Conservation (phyloP, 2,113 vertebrate genomes). For the Ornithorhynchus anatinus region DNA sequence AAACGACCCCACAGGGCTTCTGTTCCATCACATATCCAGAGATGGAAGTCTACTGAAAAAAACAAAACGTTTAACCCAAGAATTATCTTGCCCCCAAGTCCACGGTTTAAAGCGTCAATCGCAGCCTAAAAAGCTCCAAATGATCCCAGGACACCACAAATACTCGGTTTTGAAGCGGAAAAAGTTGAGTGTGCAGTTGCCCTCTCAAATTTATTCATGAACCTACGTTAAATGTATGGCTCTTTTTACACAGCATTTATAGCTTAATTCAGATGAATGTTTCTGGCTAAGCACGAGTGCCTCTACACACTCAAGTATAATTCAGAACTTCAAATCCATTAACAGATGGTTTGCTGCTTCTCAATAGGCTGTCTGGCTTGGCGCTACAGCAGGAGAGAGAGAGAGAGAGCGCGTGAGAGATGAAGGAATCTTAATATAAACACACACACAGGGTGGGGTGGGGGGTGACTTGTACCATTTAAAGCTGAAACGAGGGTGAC, state of each 20-base stretch:
- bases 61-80: conserved; percentile 65
- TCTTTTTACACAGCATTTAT: conserved; percentile 79
- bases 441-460: conserved; percentile 6
- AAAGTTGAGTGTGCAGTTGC: conserved; percentile 78
- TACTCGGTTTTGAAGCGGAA: conserved; percentile 73
- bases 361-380: conserved; percentile 86
- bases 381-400: conserved; percentile 65
- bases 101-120: conserved; percentile 78
- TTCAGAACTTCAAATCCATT: conserved; percentile 90
- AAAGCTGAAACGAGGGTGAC: conserved; percentile 58
- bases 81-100: conserved; percentile 71
- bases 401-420: conserved; percentile 42
- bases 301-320: conserved; percentile 89
- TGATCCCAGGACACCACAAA: conserved; percentile 78
- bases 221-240: conserved; percentile 74
- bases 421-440: conserved; percentile 58
- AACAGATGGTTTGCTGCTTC: conserved; percentile 95
- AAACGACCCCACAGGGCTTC: conserved; percentile 52
- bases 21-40: conserved; percentile 66
- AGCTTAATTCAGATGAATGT: conserved; percentile 84
- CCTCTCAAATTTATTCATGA: conserved; percentile 84
- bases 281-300: conserved; percentile 94
- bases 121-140: conserved; percentile 71
- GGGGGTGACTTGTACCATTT: conserved; percentile 54
- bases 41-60: conserved; percentile 66